phyloP scores from a whole-genome alignment of 2,888 invertebrate species.

The Drosophila melanocephala region DNA sequence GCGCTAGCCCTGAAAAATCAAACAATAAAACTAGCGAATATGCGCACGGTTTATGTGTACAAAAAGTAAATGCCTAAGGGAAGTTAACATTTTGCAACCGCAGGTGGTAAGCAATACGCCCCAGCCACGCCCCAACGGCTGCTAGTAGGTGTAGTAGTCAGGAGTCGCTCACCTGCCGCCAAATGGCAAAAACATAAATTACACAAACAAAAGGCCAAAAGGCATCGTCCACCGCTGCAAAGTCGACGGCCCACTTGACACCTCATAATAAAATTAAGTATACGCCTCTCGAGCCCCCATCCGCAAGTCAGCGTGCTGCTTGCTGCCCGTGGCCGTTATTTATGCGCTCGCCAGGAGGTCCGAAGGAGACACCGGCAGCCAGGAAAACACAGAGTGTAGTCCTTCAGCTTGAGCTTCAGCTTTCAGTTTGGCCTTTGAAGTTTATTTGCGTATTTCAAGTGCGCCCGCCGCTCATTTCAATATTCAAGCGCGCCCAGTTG shows the following conservation, averaged over 20 bases:
- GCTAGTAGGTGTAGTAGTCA: constrained; percentile 5
- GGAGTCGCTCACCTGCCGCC: constrained; percentile 54
- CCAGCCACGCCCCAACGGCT: constrained; percentile 30
- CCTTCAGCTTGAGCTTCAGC: constrained; percentile 46
- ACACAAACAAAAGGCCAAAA: constrained; percentile 70
- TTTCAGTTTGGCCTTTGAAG: constrained; percentile 63
- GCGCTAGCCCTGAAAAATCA: constrained; percentile 58
- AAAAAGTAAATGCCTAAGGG: constrained; percentile 82
- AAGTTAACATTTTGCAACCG: constrained; percentile 68
- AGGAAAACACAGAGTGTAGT: constrained; percentile 66
- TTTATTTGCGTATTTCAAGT: constrained; percentile 79
- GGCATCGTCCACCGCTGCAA: constrained; percentile 51
- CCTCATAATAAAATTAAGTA: constrained; percentile 84
- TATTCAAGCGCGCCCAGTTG: constrained; percentile 62
- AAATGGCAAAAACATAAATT: constrained; percentile 75
- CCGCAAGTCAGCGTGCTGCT: constrained; percentile 12
- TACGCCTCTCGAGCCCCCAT: constrained; percentile 72
- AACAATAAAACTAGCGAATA: constrained; percentile 42
- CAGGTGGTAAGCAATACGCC: constrained; percentile 44
- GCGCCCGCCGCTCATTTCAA: constrained; percentile 72
- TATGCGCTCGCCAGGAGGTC: constrained; percentile 68
- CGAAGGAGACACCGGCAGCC: constrained; percentile 30
- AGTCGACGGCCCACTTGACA: constrained; percentile 82
- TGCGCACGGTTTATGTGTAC: neutral
- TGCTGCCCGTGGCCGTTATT: constrained; percentile 55